Percentiles rank a stretch among this genome's conserved stretches.
Conservation (phyloP, 2,888 invertebrate species). For the Drosophila testacea region DNA sequence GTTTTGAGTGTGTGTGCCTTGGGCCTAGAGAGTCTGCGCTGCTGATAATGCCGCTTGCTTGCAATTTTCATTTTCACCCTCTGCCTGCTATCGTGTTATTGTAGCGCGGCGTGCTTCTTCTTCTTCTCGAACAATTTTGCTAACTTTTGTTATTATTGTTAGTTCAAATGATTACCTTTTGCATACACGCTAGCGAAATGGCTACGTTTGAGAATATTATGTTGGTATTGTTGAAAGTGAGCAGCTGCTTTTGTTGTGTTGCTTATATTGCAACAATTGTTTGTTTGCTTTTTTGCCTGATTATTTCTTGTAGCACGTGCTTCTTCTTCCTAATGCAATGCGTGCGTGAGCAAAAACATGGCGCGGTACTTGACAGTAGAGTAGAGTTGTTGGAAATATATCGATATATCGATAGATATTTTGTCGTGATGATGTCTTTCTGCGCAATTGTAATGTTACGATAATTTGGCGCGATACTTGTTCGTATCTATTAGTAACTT, state of each 20-base stretch:
- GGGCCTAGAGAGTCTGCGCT: constrained; percentile 52
- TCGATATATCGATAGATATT: too few species aligned
- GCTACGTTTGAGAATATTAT: constrained; percentile 3
- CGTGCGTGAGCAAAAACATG: constrained; percentile 67
- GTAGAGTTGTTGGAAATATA: too few species aligned
- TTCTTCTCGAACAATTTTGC: constrained; percentile 27
- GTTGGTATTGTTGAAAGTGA: not conserved
- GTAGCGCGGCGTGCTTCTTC: constrained; percentile 58
- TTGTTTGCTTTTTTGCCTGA: constrained; percentile 47
- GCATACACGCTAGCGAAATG: constrained; percentile 17
- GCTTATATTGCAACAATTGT: constrained; percentile 30
- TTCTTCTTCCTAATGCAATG: constrained; percentile 68
- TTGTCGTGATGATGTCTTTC: too few species aligned
- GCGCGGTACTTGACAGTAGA: constrained; percentile 60
- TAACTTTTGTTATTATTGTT: constrained; percentile 35
- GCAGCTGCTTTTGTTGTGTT: not conserved
- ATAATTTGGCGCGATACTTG: too few species aligned
- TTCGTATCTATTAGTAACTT: not conserved
- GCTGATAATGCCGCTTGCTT: constrained; percentile 32
- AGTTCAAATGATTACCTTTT: constrained; percentile 31
- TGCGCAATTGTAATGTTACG: too few species aligned
- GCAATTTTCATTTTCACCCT: constrained; percentile 48
- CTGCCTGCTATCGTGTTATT: constrained; percentile 38
- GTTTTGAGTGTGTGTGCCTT: constrained; percentile 2
- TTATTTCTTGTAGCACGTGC: constrained; percentile 55